These are phyloP conservation scores for Magallana angulata DNA, from an alignment of 1,140 invertebrate genomes.

Conservation along the genomic window DNA sequence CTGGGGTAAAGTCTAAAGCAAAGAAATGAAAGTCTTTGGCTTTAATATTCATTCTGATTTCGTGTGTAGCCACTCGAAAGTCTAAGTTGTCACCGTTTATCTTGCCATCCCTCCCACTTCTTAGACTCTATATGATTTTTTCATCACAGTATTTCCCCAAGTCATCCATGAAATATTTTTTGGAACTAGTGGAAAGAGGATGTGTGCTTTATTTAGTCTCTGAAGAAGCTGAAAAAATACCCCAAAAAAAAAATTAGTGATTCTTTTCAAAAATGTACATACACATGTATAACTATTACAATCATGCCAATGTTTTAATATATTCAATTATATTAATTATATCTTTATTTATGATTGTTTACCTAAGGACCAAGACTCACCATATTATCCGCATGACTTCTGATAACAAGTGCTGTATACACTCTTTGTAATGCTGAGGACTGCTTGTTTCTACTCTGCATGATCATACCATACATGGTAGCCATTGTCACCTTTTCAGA, in stretches of 20 bases:
- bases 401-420: slow-evolving; percentile 47
- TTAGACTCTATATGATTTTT: slow-evolving; percentile 11
- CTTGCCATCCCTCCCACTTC: slow-evolving; percentile 38
- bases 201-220: slow-evolving; percentile 46
- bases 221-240: slow-evolving; percentile 40
- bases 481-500: slow-evolving; percentile 42
- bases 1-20: slow-evolving; percentile 35
- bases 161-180: slow-evolving; percentile 37
- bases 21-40: slow-evolving; percentile 49
- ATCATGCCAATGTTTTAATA: too few relatives aligned
- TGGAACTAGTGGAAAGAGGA: slow-evolving; percentile 45
- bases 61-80: slow-evolving; percentile 43
- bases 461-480: slow-evolving; percentile 53
- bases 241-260: too few relatives aligned
- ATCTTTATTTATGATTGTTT: too few relatives aligned
- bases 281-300: too few relatives aligned
- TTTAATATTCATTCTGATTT: slow-evolving; percentile 39
- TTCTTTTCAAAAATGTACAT: too few relatives aligned
- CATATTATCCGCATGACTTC: slow-evolving; percentile 56
- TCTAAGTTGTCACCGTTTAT: slow-evolving; percentile 52
- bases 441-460: slow-evolving; percentile 51
- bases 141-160: neutral
- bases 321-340: too few relatives aligned
- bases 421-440: slow-evolving; percentile 48
- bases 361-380: neutral